Evolutionary conservation across 1,140 invertebrate species (phyloP), one percentile per base, ranked within the genome.

Genomic region (Drosophila funebris): DNA sequence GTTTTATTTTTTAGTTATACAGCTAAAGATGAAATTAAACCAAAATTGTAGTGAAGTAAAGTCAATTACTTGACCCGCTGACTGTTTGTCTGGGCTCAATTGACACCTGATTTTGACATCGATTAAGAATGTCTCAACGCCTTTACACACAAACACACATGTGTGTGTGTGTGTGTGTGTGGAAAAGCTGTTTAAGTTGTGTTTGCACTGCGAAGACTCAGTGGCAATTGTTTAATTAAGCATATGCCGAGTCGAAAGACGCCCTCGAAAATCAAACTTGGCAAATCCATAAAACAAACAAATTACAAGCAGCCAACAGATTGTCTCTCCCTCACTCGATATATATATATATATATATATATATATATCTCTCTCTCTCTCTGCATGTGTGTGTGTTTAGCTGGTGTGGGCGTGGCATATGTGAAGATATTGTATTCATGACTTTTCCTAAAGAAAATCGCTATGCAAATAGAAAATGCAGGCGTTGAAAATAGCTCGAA

Each of bases 211-310:
- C n/a, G 24, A 50, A 39, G 46, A 36, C 62, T 50, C 46, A 22
- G 14, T 46, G 64, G 69, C 57, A 67, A 72, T 76, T 76, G 71
- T 88, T 85, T 85, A 85, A 85, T 85, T 87, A 85, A 73, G 84
- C 54, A 76, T 87, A 85, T 75, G 56, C 50, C 63, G 64, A 61
- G 37, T 8, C 56, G 41, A 70, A 44, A 37, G 16, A 60, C 52
- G 80, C 73, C 64, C 66, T 73, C 66, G 48, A 37, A 73, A 69
- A 73, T 66, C 56, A 76, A 61, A 63, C 18, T 50, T 58, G 53
- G 44, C 56, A 87, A 87, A 87, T 78, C 82, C 82, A 83, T 76
- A 83, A 88, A 88, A 83, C 60, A 87, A 87, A 87, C 82, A 87
- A 88, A 87, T 87, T 87, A 87, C 83, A 66, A 73, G n/a, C 70